phyloP scores from a whole-genome alignment of 2,113 vertebrate genomes.

The Trachemys scripta region DNA sequence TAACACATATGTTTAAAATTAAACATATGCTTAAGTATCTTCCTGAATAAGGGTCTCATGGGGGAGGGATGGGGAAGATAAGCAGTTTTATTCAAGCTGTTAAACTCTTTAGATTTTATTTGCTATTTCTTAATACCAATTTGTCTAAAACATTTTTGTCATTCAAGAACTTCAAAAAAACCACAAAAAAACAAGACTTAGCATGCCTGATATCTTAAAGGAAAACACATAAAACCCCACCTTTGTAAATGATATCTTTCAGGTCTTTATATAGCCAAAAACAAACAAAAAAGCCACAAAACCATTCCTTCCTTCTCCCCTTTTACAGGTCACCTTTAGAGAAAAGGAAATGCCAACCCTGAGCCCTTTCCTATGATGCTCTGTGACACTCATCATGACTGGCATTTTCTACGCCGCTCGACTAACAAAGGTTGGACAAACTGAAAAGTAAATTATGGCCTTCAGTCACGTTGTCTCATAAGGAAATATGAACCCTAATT shows the following conservation, averaged over 20 bases:
- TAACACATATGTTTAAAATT: neutral
- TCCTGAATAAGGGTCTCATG: neutral
- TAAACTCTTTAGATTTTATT: neutral
- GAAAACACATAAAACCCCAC: neutral
- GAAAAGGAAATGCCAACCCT: neutral
- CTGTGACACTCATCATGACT: neutral
- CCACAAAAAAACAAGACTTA: neutral
- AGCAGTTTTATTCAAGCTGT: neutral
- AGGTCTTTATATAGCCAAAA: neutral
- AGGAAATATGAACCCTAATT: neutral
- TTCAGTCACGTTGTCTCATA: neutral
- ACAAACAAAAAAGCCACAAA: neutral
- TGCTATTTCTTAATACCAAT: neutral
- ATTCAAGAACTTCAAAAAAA: neutral
- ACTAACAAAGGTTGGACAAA: neutral
- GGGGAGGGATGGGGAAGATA: neutral
- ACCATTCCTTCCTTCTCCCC: neutral
- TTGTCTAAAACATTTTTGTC: neutral
- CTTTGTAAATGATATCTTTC: neutral
- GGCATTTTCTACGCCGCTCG: neutral
- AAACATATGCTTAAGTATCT: neutral
- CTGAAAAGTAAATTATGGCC: neutral
- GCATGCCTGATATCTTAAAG: neutral
- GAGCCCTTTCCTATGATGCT: accelerated
- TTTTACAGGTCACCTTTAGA: neutral